Percentiles rank a stretch among this genome's conserved stretches.
Conservation (phyloP, 2,888 invertebrate species). For the Ditula angustiorana region DNA sequence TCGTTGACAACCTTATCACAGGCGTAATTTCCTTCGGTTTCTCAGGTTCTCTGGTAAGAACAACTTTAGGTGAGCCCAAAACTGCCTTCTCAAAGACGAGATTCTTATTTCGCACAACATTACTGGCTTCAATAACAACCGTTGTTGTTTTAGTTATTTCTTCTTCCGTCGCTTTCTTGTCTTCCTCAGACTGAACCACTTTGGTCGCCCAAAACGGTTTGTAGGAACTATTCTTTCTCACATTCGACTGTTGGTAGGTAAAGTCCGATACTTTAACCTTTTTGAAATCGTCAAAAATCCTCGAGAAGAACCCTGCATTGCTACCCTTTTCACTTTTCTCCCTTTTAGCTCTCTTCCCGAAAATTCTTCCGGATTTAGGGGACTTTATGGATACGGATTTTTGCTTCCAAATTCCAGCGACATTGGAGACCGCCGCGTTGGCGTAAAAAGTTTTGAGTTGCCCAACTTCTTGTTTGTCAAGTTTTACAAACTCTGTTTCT, state of each 20-base stretch:
- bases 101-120: conserved; percentile 52
- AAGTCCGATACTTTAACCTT: conserved; percentile 70
- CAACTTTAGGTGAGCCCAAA: conserved; percentile 55
- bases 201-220: conserved; percentile 71
- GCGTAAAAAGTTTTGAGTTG: conserved; percentile 61
- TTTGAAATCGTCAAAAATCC: conserved; percentile 67
- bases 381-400: conserved; percentile 73
- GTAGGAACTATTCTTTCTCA: conserved; percentile 65
- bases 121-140: conserved; percentile 47
- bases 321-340: conserved; percentile 43
- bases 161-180: conserved; percentile 40
- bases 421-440: conserved; percentile 50
- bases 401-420: conserved; percentile 63
- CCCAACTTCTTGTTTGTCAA: conserved; percentile 65
- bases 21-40: conserved; percentile 42
- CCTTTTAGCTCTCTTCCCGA: conserved; percentile 47
- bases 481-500: conserved; percentile 61
- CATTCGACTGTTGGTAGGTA: conserved; percentile 64
- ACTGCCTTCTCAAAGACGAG: conserved; percentile 53
- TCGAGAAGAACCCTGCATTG: conserved; percentile 60
- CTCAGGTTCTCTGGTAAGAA: conserved; percentile 42
- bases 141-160: conserved; percentile 45
- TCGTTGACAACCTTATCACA: conserved; percentile 52
- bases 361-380: conserved; percentile 68
- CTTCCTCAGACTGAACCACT: conserved; percentile 50